Evolutionary conservation across 2,888 invertebrate genomes (phyloP), one percentile per base, ranked within the genome.

Genomic region (Gasteruption jaculator): DNA sequence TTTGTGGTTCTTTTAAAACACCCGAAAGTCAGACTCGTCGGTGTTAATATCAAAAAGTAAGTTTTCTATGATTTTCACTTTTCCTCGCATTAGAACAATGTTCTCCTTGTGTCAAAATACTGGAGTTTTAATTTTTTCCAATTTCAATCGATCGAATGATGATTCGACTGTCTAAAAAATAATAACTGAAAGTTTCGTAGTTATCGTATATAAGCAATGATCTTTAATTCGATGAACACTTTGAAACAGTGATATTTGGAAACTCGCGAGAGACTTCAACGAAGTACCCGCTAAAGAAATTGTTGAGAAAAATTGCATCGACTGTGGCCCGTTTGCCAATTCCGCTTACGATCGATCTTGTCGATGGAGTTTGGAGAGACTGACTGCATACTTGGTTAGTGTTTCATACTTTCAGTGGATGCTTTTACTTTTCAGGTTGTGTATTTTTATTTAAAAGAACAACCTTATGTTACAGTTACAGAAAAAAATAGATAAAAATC

Each of bases 41-140:
- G 83, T 16, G 76, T 81, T 25, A 81, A 80, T 58, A 77, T 83
- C 30, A 80, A 78, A 61, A 80, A 78, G 81, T 81, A 65, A 62
- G 67, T 60, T 25, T n/a, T n/a, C n/a, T n/a, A 16, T 26, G 7
- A 25, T 3, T 25, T 32, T 11, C 7, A 24, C 11, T 27, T 27
- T 27, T 5, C n/a, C 12, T n/a, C 12, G 27, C 11, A 15, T 30
- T n/a, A 10, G 14, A 5, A 30, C 10, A 4, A 11, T 6, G n/a
- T n/a, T n/a, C n/a, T n/a, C n/a, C n/a, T n/a, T n/a, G n/a, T n/a
- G n/a, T n/a, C n/a, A n/a, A n/a, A n/a, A n/a, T n/a, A n/a, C n/a
- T n/a, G n/a, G n/a, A n/a, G n/a, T n/a, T n/a, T n/a, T n/a, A n/a
- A n/a, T n/a, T n/a, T n/a, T n/a, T n/a, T n/a, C n/a, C n/a, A n/a